phyloP scores from a whole-genome alignment of 2,888 invertebrate genomes.

The Chelonus formosanus region DNA sequence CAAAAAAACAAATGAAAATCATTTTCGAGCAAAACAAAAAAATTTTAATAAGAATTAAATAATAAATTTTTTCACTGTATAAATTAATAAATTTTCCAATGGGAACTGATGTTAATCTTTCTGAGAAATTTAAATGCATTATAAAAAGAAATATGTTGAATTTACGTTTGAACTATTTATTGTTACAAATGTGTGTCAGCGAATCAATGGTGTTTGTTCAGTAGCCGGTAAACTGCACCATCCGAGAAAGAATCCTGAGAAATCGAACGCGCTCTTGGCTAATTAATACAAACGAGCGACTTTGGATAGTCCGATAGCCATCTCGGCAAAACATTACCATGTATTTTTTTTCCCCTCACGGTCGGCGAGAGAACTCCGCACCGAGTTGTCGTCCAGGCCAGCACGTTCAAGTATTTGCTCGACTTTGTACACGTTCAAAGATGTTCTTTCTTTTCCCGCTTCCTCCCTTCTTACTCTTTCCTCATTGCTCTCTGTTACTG shows the following conservation, averaged over 20 bases:
- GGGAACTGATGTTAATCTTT: too few species aligned
- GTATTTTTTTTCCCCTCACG: slow-evolving; percentile 17
- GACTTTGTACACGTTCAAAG: slow-evolving; percentile 13
- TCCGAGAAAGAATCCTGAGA: slow-evolving; percentile 22
- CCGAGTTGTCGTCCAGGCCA: slow-evolving; percentile 13
- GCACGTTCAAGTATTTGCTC: slow-evolving; percentile 31
- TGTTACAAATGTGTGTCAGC: too few species aligned
- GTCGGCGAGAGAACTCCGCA: slow-evolving; percentile 26
- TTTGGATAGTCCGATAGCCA: slow-evolving; percentile 30
- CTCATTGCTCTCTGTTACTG: not conserved
- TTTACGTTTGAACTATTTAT: too few species aligned
- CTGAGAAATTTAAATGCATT: too few species aligned
- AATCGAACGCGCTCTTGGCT: slow-evolving; percentile 37
- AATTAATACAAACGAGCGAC: slow-evolving; percentile 37
- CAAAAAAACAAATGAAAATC: too few species aligned
- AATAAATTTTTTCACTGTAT: too few species aligned
- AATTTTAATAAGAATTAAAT: too few species aligned
- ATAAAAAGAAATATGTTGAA: too few species aligned
- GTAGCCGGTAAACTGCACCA: not conserved
- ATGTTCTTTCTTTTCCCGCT: slow-evolving; percentile 12
- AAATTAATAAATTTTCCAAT: too few species aligned
- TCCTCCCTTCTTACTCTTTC: not conserved
- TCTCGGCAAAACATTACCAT: slow-evolving; percentile 31
- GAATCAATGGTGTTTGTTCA: too few species aligned
- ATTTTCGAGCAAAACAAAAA: too few species aligned